Evolutionary conservation across 2,113 vertebrate species (phyloP), one percentile per base, ranked within the genome.

Genomic region (Gambusia holbrooki): DNA sequence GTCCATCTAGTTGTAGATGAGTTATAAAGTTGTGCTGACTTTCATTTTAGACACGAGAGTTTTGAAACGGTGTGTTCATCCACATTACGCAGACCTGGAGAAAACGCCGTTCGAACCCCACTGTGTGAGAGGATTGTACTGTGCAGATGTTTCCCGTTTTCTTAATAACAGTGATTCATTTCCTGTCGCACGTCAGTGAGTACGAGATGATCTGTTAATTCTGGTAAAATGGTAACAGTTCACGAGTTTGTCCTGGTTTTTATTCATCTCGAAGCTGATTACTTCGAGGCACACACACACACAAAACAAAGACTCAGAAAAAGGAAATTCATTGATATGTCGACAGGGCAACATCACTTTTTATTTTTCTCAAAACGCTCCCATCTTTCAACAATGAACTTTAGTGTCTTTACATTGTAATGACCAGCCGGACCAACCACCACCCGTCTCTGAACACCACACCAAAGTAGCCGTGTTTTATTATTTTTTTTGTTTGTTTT

Each of bases 381-480:
- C 89, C 90, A 87, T 88, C 82, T 83, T 90, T 66, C 84, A 87
- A 91, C 87, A 77, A 87, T 89, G 88, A 93, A 93, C 88, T 89
- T 93, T 93, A 92, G 93, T 92, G 93, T 95, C 90, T 89, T 92
- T 90, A 90, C 88, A 91, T 74, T 83, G 84, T 74, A 84, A 76
- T 80, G 79, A 89, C 76, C 77, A 77, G 80, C 73, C 81, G 77
- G 79, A 88, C 80, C 86, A 85, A 88, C 80, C 82, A 84, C 87
- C 73, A 79, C 80, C 70, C 73, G 54, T 75, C 68, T 87, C 74
- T 51, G 77, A 84, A 89, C 79, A 90, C 73, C 90, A 85, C 84
- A 75, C 84, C 75, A 84, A 58, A 72, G 84, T 73, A 35, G 68
- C 70, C 71, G 84, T 74, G 77, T 65, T 67, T 7, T 85, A 27